A percentile compares a stretch with the other conserved stretches of the same genome.
phyloP scores from a whole-genome alignment of 2,113 vertebrate genomes.

The Ovibos moschatus region DNA sequence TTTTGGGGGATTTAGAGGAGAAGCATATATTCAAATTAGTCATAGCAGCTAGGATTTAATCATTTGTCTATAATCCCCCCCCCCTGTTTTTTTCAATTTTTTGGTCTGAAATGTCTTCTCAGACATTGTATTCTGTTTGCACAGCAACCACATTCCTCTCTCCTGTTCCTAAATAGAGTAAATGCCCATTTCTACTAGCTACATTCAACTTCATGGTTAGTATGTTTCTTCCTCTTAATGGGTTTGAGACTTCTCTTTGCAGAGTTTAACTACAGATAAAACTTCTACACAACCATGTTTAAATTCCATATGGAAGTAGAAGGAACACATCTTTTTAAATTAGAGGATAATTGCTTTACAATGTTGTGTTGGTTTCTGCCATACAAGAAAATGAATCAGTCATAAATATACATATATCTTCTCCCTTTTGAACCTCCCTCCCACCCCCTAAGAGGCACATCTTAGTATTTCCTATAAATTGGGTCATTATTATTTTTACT shows the following conservation, averaged over 20 bases:
- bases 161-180: background rate
- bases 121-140: background rate
- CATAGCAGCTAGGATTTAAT: background rate
- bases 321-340: background rate
- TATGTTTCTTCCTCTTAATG: background rate
- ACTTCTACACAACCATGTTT: background rate
- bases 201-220: background rate
- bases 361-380: background rate
- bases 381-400: background rate
- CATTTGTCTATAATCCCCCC: background rate
- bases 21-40: background rate
- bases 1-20: background rate
- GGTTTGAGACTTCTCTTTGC: background rate
- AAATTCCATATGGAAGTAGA: background rate
- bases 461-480: conserved; percentile 9
- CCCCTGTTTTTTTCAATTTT: background rate
- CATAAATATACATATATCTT: background rate
- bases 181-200: background rate
- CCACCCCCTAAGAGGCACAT: background rate
- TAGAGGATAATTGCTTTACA: background rate
- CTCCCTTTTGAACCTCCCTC: background rate
- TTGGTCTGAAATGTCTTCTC: background rate
- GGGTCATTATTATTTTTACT: background rate
- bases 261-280: background rate
- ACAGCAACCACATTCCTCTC: background rate